These are phyloP conservation scores for Notoglanidium macrostoma DNA, from an alignment of 2,797 vertebrate genomes.

Conservation along the genomic window DNA sequence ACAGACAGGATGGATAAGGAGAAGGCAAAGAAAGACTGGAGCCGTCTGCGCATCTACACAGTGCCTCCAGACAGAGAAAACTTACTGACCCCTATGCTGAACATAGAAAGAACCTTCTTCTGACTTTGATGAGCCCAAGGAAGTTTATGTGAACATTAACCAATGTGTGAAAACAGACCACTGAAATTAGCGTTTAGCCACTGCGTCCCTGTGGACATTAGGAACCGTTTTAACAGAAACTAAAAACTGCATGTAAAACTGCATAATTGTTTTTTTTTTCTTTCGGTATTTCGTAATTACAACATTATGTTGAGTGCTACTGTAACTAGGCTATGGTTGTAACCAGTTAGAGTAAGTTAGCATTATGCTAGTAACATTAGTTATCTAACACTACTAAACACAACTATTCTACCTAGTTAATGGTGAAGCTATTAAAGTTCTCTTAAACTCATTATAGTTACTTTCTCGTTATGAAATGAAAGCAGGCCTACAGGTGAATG, in stretches of 20 bases:
- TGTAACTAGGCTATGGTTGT: too few relatives aligned
- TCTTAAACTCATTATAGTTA: not conserved
- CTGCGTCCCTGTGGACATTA: conserved; percentile 75
- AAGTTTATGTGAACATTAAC: conserved; percentile 71
- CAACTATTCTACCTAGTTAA: too few relatives aligned
- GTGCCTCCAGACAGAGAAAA: not conserved
- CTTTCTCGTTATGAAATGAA: not conserved
- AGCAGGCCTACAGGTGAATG: too few relatives aligned
- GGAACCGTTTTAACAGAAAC: conserved; percentile 71
- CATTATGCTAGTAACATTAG: too few relatives aligned
- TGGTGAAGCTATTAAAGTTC: too few relatives aligned
- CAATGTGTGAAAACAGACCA: conserved; percentile 73
- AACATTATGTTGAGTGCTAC: too few relatives aligned
- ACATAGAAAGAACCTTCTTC: conserved; percentile 70
- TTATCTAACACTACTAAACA: too few relatives aligned
- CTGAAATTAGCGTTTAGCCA: conserved; percentile 78
- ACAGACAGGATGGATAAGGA: not conserved
- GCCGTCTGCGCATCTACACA: not conserved
- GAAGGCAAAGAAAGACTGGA: not conserved
- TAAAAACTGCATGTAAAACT: too few relatives aligned
- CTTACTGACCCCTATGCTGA: too few relatives aligned
- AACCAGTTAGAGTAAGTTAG: too few relatives aligned
- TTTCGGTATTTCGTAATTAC: too few relatives aligned
- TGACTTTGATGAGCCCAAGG: conserved; percentile 76
- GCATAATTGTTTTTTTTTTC: too few relatives aligned